Evolutionary conservation across 2,797 vertebrate genomes (phyloP).

Genomic region (Dicrostonyx torquatus): DNA sequence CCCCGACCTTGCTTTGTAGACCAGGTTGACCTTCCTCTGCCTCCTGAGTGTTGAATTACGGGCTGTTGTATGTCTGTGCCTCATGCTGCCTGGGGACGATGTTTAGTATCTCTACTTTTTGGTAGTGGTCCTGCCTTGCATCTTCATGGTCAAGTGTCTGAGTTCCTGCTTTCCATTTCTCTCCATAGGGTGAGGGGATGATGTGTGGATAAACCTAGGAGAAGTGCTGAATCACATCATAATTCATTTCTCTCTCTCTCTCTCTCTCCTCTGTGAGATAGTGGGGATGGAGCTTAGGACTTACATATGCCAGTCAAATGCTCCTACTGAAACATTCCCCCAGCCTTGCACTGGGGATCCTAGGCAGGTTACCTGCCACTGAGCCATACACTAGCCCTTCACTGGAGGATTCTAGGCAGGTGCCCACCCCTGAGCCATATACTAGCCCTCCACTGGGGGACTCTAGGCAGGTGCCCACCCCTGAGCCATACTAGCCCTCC

Average conservation of each 20-base stretch:
- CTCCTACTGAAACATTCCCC: neutral
- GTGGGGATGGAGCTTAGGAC: neutral
- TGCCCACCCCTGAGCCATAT: neutral
- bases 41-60: neutral
- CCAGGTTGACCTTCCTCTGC: neutral
- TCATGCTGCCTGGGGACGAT: accelerated
- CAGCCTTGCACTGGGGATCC: neutral
- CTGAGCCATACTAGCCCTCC: neutral
- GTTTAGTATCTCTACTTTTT: neutral
- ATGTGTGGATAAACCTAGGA: neutral
- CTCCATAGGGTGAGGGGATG: neutral
- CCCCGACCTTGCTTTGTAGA: neutral
- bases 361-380: neutral
- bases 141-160: neutral
- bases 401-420: neutral
- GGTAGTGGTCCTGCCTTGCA: neutral
- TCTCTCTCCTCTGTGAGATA: neutral
- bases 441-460: neutral
- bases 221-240: neutral
- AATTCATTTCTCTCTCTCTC: neutral
- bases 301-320: neutral
- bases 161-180: neutral
- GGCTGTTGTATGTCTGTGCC: neutral
- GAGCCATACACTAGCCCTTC: neutral
- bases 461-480: neutral